Percentiles rank a stretch among this genome's conserved stretches.
These are phyloP conservation scores for Tenthredo mesomela DNA, from an alignment of 2,888 invertebrate genomes.

Conservation along the genomic window DNA sequence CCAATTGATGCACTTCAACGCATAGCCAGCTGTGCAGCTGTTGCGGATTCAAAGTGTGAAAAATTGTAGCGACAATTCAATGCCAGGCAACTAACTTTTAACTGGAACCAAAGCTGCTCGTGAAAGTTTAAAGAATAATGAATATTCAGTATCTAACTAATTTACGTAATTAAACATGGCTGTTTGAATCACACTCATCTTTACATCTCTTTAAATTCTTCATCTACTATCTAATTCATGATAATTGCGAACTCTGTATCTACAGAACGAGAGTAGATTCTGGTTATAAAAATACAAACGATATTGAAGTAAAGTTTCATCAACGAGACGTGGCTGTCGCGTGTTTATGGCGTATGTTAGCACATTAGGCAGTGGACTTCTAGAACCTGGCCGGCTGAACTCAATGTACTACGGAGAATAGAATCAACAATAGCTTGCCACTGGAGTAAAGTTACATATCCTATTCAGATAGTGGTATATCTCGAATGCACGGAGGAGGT, in stretches of 20 bases:
- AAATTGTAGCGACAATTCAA: neutral
- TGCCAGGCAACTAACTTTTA: neutral
- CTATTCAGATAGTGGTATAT: constrained; percentile 55
- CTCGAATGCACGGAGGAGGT: constrained; percentile 38
- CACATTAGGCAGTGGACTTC: neutral
- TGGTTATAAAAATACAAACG: neutral
- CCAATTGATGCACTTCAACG: neutral
- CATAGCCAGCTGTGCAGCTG: neutral
- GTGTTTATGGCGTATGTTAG: neutral
- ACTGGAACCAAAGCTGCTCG: neutral
- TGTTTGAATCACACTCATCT: constrained; percentile 5
- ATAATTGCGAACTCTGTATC: neutral
- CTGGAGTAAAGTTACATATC: constrained; percentile 53
- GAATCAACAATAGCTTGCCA: constrained; percentile 27
- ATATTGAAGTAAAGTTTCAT: neutral
- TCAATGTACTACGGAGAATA: constrained; percentile 5
- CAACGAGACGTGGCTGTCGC: neutral
- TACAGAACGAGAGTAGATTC: neutral
- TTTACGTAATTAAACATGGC: constrained; percentile 26
- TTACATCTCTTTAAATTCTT: neutral
- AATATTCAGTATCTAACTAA: constrained; percentile 17
- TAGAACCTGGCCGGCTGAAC: neutral
- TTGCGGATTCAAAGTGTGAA: neutral
- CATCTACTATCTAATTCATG: neutral
- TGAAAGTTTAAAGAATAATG: neutral